phyloP scores from a whole-genome alignment of 2,888 invertebrate genomes.

The Adelphocoris suturalis region DNA sequence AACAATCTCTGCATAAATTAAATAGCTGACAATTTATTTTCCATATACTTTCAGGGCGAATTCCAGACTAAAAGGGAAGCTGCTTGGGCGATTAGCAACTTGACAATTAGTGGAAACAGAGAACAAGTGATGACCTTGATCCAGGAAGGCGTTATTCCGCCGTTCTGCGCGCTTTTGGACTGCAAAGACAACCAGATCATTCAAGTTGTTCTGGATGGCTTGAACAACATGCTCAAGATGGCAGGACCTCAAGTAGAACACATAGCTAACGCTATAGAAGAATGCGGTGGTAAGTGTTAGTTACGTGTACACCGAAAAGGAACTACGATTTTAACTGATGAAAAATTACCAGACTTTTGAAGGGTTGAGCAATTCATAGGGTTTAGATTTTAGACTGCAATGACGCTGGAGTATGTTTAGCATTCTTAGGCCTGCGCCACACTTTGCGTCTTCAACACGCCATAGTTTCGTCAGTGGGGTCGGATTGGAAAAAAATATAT shows the following conservation, averaged over 20 bases:
- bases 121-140: conserved; percentile 95
- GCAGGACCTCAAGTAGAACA: conserved; percentile 88
- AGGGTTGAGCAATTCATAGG: too few relatives aligned
- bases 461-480: too few relatives aligned
- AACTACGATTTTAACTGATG: neutral
- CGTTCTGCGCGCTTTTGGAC: conserved; percentile 95
- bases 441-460: too few relatives aligned
- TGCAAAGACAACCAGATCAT: conserved; percentile 97
- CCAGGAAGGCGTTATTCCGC: conserved; percentile 93
- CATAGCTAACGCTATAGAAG: conserved; percentile 95
- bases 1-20: too few relatives aligned
- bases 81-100: conserved; percentile 99
- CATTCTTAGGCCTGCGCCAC: too few relatives aligned
- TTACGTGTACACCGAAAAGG: neutral
- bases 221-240: conserved; percentile 98
- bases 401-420: too few relatives aligned
- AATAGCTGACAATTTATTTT: neutral
- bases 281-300: conserved; percentile 93
- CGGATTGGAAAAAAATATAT: too few relatives aligned
- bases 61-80: conserved; percentile 99
- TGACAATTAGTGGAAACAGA: conserved; percentile 97
- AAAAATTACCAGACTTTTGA: too few relatives aligned
- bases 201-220: conserved; percentile 96
- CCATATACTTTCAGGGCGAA: conserved; percentile 82
- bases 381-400: too few relatives aligned